Base-by-base conservation (phyloP, 2,113 vertebrate genomes). In the Ophthalmolycus amberensis region DNA sequence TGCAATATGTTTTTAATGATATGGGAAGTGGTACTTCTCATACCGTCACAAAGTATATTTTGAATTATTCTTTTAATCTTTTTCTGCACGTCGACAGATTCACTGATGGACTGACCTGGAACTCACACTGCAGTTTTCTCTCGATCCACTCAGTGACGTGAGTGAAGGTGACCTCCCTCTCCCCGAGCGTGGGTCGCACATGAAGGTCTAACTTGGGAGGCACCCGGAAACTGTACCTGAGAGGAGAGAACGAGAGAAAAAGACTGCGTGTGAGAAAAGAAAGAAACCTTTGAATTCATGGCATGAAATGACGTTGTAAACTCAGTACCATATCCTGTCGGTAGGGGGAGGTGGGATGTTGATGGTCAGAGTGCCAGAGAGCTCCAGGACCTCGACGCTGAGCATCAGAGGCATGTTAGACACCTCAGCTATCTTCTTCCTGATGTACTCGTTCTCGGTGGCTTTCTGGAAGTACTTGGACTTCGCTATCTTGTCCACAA, bases 401-500 rank as follows among this genome's bases (percentile, higher is more conserved):
- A 97, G 94, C 87, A 97, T 93, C 87, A 97, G 87, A 0, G 96
- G 96, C 0, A 95, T 96, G 93, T 97, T 97, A 84, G 96, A 97
- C 68, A 97, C 95, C 86, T 97, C 96, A 62, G 96, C 95, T 0
- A 97, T 96, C 90, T 97, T 97, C 94, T 96, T 97, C 77, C 93
- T 96, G 91, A 97, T 97, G 92, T 95, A 97, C 87, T 97, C 96
- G 0, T 97, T 97, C 80, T 97, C 96, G 0, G 96, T 96, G 85
- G 96, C 96, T 85, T 92, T 97, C 93, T 97, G 96, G 91, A 97
- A 97, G 79, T 96, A 97, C 64, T 96, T 96, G 77, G 96, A 97
- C 86, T 96, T 97, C 81, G 96, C 94, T 0, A 97, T 96, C 88
- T 96, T 97, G 60, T 97, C 96, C 90, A 97, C 95, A 1, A 97